These are phyloP conservation scores for Tetrax tetrax DNA, from an alignment of 2,113 vertebrate species.

Conservation along the genomic window DNA sequence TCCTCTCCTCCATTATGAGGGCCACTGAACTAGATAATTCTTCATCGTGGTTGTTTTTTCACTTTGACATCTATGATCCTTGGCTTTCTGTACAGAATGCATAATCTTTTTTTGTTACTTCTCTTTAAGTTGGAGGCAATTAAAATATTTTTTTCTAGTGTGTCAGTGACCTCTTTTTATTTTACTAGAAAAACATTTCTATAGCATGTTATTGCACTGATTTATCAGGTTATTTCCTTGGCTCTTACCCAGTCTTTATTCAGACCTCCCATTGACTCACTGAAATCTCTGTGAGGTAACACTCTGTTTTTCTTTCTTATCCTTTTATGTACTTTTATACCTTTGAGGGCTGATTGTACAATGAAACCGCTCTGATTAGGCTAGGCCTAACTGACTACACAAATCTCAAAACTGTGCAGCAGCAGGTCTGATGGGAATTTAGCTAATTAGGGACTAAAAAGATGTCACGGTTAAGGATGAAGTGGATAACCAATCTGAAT, in stretches of 20 bases:
- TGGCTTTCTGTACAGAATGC: not conserved
- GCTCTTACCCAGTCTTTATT: not conserved
- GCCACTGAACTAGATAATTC: not conserved
- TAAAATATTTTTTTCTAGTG: not conserved
- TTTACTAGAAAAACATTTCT: not conserved
- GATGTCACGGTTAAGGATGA: conserved; percentile 14
- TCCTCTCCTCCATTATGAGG: not conserved
- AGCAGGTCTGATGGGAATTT: not conserved
- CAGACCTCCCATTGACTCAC: not conserved
- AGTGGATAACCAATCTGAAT: not conserved
- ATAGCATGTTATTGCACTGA: not conserved
- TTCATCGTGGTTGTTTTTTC: not conserved
- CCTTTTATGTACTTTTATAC: not conserved
- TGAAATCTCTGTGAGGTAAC: not conserved
- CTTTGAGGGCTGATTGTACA: not conserved
- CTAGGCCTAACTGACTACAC: not conserved
- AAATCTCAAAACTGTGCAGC: conserved; percentile 1
- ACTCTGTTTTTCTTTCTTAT: not conserved
- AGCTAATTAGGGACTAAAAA: conserved; percentile 24
- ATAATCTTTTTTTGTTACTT: not conserved
- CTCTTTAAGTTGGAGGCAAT: not conserved
- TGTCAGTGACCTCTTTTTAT: not conserved
- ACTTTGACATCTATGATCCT: not conserved
- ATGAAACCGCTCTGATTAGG: not conserved
- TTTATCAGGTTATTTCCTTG: not conserved